Evolutionary conservation across 2,888 invertebrate genomes (phyloP).

Genomic region (Aelia acuminata): DNA sequence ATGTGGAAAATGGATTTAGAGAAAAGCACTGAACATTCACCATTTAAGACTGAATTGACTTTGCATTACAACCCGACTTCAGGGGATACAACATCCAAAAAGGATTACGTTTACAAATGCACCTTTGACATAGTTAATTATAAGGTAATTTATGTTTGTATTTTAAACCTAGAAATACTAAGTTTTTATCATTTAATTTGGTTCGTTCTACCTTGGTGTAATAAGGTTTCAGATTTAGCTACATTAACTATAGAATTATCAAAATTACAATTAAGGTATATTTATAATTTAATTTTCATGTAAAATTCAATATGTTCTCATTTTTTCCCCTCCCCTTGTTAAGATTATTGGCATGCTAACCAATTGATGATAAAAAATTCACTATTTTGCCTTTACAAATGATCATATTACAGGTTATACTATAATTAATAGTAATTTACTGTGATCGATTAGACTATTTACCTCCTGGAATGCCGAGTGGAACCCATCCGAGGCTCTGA

Average conservation of each 20-base stretch:
- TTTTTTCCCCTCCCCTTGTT: too few relatives aligned
- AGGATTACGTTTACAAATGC: conserved; percentile 71
- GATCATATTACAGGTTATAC: not conserved
- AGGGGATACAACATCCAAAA: conserved; percentile 61
- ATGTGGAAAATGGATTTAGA: conserved; percentile 66
- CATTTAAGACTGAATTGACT: conserved; percentile 68
- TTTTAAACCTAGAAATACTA: too few relatives aligned
- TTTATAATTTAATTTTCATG: too few relatives aligned
- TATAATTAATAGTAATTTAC: not conserved
- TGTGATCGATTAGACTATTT: conserved; percentile 76
- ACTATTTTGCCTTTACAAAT: too few relatives aligned
- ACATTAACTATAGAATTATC: too few relatives aligned
- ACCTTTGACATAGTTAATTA: conserved; percentile 87
- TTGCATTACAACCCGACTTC: conserved; percentile 68
- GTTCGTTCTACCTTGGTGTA: too few relatives aligned
- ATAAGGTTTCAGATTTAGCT: too few relatives aligned
- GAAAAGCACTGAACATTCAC: conserved; percentile 68
- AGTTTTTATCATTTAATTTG: too few relatives aligned
- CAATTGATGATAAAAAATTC: too few relatives aligned
- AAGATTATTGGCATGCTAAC: too few relatives aligned
- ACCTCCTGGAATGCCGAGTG: conserved; percentile 82
- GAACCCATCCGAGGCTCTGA: conserved; percentile 86
- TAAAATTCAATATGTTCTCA: too few relatives aligned
- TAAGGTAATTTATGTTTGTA: conserved; percentile 72
- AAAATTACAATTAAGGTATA: too few relatives aligned